Conservation (phyloP, 2,797 vertebrate genomes). For the Hydrolagus colliei region DNA sequence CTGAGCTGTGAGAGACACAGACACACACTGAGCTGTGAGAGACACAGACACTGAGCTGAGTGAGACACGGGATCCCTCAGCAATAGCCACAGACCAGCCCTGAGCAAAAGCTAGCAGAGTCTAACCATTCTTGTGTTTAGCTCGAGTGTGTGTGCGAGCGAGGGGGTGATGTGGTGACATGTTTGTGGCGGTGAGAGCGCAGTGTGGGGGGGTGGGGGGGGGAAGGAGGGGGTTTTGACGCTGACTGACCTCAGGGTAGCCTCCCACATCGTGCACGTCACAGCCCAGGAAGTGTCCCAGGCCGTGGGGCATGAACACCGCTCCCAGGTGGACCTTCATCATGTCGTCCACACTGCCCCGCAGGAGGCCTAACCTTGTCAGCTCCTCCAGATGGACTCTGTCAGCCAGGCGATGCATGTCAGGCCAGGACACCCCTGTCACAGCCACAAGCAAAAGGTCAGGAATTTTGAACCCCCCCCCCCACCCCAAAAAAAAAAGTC, state of each 20-base stretch:
- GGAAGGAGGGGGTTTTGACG: background rate
- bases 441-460: background rate
- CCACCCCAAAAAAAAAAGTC: background rate
- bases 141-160: too few species aligned
- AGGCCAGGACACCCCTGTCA: conserved; percentile 72
- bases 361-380: conserved; percentile 74
- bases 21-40: too few species aligned
- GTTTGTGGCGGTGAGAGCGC: background rate
- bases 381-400: conserved; percentile 81
- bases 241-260: conserved; percentile 82
- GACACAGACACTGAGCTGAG: too few species aligned
- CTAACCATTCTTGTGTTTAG: too few species aligned
- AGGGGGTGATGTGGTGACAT: too few species aligned
- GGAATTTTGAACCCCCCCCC: background rate
- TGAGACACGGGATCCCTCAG: too few species aligned
- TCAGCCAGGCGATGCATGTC: conserved; percentile 88
- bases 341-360: conserved; percentile 76
- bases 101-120: too few species aligned
- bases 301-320: conserved; percentile 91
- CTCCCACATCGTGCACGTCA: conserved; percentile 89
- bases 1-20: too few species aligned
- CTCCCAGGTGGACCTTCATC: conserved; percentile 82
- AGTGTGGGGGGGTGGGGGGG: background rate
- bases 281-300: conserved; percentile 91
- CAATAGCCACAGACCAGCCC: too few species aligned